phyloP scores from a whole-genome alignment of 2,797 vertebrate species.

The Pipistrellus kuhlii region DNA sequence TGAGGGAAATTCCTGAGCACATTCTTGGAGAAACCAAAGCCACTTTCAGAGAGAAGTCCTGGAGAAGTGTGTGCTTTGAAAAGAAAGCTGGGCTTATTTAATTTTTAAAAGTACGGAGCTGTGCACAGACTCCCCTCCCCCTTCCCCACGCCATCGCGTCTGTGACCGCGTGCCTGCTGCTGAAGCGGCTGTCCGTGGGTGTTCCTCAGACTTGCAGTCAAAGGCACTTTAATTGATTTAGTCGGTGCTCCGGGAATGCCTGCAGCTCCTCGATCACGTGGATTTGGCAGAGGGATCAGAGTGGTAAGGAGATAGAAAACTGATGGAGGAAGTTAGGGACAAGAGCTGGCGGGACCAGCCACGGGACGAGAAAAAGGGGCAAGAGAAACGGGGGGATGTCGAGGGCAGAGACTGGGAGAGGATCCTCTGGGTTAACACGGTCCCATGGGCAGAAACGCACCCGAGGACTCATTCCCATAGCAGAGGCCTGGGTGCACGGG shows the following conservation, averaged over 20 bases:
- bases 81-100: not conserved
- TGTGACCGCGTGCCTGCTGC: not conserved
- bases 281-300: not conserved
- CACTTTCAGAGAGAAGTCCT: not conserved
- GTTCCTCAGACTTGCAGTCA: not conserved
- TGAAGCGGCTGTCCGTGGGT: not conserved
- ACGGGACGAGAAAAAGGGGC: not conserved
- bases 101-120: not conserved
- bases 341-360: not conserved
- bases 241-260: not conserved
- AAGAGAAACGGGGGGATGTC: not conserved
- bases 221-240: not conserved
- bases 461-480: not conserved
- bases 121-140: not conserved
- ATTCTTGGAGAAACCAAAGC: not conserved
- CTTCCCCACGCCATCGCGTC: not conserved
- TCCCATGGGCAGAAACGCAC: not conserved
- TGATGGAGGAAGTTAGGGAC: not conserved
- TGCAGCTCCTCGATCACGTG: not conserved
- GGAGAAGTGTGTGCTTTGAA: not conserved
- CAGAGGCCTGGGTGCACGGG: rapidly evolving
- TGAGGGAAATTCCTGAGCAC: not conserved
- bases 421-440: not conserved
- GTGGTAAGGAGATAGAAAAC: not conserved
- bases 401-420: not conserved